Percentiles rank a stretch among this genome's conserved stretches.
These are phyloP conservation scores for Chalcis sispes DNA, from an alignment of 2,888 invertebrate genomes.

Conservation along the genomic window DNA sequence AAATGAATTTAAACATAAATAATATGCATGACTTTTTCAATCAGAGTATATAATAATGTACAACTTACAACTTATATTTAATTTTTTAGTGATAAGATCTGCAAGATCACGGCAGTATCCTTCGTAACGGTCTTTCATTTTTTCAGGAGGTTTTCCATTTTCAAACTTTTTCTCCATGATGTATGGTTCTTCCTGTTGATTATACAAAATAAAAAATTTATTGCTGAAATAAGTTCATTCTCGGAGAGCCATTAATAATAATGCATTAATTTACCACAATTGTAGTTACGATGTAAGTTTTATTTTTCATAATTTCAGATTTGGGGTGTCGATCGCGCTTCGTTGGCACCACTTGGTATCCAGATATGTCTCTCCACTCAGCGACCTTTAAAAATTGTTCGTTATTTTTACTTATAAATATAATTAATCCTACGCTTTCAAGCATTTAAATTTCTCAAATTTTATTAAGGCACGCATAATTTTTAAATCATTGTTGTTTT, in stretches of 20 bases:
- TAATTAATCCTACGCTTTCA: too few relatives aligned
- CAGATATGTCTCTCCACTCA: slow-evolving; percentile 90
- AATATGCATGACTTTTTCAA: too few relatives aligned
- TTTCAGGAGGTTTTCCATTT: slow-evolving; percentile 80
- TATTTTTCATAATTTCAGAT: slow-evolving; percentile 86
- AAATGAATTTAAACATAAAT: too few relatives aligned
- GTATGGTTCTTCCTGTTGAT: slow-evolving; percentile 87
- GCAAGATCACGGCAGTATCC: slow-evolving; percentile 96
- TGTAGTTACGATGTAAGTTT: slow-evolving; percentile 91
- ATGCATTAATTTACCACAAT: slow-evolving; percentile 83
- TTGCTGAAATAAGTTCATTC: neutral
- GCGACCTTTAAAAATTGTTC: slow-evolving; percentile 84
- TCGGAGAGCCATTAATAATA: neutral
- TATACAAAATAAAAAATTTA: slow-evolving; percentile 24
- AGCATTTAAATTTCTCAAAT: too few relatives aligned
- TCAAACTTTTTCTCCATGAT: slow-evolving; percentile 86
- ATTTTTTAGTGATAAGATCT: slow-evolving; percentile 86
- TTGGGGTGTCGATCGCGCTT: slow-evolving; percentile 86
- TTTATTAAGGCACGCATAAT: too few relatives aligned
- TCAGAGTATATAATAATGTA: too few relatives aligned
- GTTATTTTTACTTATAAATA: too few relatives aligned
- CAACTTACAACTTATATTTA: slow-evolving; percentile 90
- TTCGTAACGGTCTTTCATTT: slow-evolving; percentile 85
- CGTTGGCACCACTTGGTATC: slow-evolving; percentile 85
- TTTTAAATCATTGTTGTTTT: too few relatives aligned